These are phyloP conservation scores for Ruditapes philippinarum DNA, from an alignment of 1,140 invertebrate species.

Conservation along the genomic window DNA sequence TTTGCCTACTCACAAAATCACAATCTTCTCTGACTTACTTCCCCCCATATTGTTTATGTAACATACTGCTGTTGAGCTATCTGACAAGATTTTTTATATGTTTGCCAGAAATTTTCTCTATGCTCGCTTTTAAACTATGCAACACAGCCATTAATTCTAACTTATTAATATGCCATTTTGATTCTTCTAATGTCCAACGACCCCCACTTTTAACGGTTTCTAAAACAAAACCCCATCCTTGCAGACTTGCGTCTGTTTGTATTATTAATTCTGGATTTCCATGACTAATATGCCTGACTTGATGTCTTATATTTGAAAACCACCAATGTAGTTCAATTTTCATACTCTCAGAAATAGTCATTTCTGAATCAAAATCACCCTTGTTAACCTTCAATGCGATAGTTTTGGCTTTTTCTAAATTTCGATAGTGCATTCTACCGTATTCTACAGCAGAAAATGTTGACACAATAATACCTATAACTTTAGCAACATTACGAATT, in stretches of 20 bases:
- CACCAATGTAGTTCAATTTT: constrained; percentile 23
- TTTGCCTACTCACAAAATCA: constrained; percentile 4
- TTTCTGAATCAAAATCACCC: constrained; percentile 18
- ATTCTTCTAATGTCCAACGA: constrained; percentile 1
- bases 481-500: constrained; percentile 25
- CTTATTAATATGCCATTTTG: background rate
- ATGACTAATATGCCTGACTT: constrained; percentile 20
- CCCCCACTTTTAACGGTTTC: constrained; percentile 2
- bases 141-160: background rate
- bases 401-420: background rate
- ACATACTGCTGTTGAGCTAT: constrained; percentile 4
- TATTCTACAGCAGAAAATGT: constrained; percentile 23
- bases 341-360: background rate
- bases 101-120: background rate
- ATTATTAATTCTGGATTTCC: background rate
- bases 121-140: background rate
- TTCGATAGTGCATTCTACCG: constrained; percentile 2
- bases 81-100: constrained; percentile 20
- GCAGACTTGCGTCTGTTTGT: background rate
- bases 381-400: background rate
- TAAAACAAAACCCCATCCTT: constrained; percentile 14
- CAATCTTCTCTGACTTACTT: background rate
- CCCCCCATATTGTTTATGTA: constrained; percentile 63
- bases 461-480: constrained; percentile 8
- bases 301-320: background rate